Evolutionary conservation across 2,888 invertebrate species (phyloP).

Genomic region (Pachycephus smyrnensis): DNA sequence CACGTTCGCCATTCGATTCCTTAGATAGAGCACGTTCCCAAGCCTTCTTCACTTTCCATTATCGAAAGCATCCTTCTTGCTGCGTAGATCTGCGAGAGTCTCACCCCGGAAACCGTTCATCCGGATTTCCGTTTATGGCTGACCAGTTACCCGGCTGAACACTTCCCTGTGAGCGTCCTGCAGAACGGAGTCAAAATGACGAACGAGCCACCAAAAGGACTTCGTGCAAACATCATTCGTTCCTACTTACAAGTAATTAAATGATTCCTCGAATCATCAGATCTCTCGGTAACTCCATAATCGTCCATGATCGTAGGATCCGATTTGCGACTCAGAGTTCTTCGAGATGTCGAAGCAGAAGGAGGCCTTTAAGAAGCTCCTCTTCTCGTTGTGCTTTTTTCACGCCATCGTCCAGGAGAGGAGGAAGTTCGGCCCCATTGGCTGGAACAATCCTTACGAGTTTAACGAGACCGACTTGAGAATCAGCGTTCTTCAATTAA

Average conservation of each 20-base stretch:
- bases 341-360: constrained; percentile 85
- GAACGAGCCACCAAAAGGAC: constrained; percentile 93
- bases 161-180: constrained; percentile 91
- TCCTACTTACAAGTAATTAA: constrained; percentile 75
- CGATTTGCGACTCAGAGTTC: constrained; percentile 89
- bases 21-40: neutral
- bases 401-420: constrained; percentile 93
- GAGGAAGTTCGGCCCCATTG: constrained; percentile 90
- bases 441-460: constrained; percentile 96
- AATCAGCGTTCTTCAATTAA: constrained; percentile 89
- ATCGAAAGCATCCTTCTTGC: neutral
- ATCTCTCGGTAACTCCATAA: neutral
- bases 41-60: neutral
- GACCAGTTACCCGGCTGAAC: constrained; percentile 90
- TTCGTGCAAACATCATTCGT: constrained; percentile 85
- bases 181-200: constrained; percentile 98
- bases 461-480: constrained; percentile 95
- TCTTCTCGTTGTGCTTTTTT: constrained; percentile 92
- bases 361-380: constrained; percentile 82
- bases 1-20: neutral
- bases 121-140: constrained; percentile 95
- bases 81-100: constrained; percentile 83
- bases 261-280: neutral
- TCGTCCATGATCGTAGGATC: constrained; percentile 71
- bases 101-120: constrained; percentile 84